Evolutionary conservation across 1,140 invertebrate genomes (phyloP), one percentile per base, ranked within the genome.

Genomic region (Chrysoperla carnea): DNA sequence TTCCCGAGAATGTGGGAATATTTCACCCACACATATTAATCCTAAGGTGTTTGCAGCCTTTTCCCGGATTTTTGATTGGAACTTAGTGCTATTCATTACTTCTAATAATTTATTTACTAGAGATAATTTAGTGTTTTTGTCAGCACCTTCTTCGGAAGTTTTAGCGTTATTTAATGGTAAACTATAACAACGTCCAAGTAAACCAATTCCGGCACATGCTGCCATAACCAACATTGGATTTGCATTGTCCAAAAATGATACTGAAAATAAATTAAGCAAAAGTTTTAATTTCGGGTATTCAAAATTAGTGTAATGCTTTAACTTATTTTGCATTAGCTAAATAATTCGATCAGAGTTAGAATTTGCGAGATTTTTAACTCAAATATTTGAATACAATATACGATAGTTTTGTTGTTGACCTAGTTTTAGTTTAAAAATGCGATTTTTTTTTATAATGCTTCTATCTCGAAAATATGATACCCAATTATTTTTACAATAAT

Each of bases 1-100:
- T 42, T 74, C 60, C 50, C 73, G 70, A 0, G 73, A 70, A 49
- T 80, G 71, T 7, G 75, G 68, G 54, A 87, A 78, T 39, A 69
- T 59, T 55, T 88, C 81, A 1, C 83, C 83, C 14, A 86, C 69
- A 56, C 83, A 87, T 36, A 91, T 58, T 41, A 77, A 63, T 1
- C 85, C 84, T 11, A 84, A 59, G 9, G 79, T 73, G 42, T 70
- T 67, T 4, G 77, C 73, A 41, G 82, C 76, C 51, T 69, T 75
- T 56, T 89, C 84, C 54, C 82, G 78, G 37, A 76, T 66, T 58
- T 78, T 79, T 0, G 67, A 65, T 39, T 67, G 68, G 12, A 72
- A 55, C 59, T 80, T 81, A 1, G 61, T 56, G 48, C 76, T 77
- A 7, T 62, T 70, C 29, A 78, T 63, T 27, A 78, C 63, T n/a